Conservation (phyloP, 2,797 vertebrate genomes). For the Xyrichtys novacula region DNA sequence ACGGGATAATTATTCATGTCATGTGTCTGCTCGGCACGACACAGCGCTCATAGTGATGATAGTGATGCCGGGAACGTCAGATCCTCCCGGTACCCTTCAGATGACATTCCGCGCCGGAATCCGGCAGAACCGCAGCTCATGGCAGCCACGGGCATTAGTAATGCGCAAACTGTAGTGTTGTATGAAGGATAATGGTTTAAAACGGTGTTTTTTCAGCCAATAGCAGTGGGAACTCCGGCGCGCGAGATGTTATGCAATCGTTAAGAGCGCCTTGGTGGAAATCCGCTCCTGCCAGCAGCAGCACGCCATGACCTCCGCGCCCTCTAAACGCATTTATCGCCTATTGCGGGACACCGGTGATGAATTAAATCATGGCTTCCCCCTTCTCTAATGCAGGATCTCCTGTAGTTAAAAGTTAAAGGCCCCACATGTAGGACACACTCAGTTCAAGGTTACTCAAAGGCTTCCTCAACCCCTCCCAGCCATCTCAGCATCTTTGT, state of each 20-base stretch:
- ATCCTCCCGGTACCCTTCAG: conserved; percentile 78
- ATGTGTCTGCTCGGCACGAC: conserved; percentile 14
- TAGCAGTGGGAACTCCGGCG: conserved; percentile 57
- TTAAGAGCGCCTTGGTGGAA: conserved; percentile 70
- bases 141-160: conserved; percentile 5
- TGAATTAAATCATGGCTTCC: not conserved
- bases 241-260: conserved; percentile 72
- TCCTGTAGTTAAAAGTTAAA: not conserved
- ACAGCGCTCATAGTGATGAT: not conserved
- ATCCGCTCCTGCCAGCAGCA: conserved; percentile 58
- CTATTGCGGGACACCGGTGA: conserved; percentile 7
- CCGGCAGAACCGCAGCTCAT: conserved; percentile 29
- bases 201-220: conserved; percentile 27
- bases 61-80: conserved; percentile 39
- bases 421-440: not conserved
- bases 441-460: conserved; percentile 42
- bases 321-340: conserved; percentile 69
- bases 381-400: conserved; percentile 4
- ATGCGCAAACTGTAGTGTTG: conserved; percentile 29
- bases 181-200: conserved; percentile 30
- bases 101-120: conserved; percentile 78
- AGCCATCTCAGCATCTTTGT: not conserved
- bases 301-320: conserved; percentile 72
- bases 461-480: conserved; percentile 1
- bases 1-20: not conserved